phyloP scores from a whole-genome alignment of 2,888 invertebrate genomes.

The Sphinx pinastri region DNA sequence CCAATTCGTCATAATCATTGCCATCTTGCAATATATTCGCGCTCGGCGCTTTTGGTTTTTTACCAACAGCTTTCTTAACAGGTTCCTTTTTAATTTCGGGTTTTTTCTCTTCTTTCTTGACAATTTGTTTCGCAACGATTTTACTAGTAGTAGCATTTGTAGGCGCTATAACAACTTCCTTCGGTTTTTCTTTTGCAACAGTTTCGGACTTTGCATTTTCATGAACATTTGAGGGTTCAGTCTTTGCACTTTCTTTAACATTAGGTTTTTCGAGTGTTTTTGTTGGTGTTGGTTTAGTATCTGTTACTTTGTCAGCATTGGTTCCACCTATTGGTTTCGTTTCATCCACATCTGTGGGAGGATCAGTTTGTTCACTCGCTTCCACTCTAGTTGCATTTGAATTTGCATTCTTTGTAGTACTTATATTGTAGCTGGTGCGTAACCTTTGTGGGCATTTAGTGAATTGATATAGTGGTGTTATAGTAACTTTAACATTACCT shows the following conservation, averaged over 20 bases:
- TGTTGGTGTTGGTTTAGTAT: slow-evolving; percentile 20
- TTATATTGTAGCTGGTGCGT: slow-evolving; percentile 46
- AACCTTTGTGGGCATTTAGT: slow-evolving; percentile 58
- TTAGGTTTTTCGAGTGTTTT: slow-evolving; percentile 16
- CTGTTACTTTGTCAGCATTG: slow-evolving; percentile 10
- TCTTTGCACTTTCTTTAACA: not conserved
- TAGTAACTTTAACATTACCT: slow-evolving; percentile 60
- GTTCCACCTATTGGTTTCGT: not conserved
- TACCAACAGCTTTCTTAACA: slow-evolving; percentile 5
- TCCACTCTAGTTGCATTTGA: not conserved
- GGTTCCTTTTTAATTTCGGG: not conserved
- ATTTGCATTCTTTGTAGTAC: not conserved
- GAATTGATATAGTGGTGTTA: slow-evolving; percentile 62
- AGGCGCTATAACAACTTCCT: not conserved
- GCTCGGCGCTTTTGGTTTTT: slow-evolving; percentile 19
- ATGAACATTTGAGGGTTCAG: not conserved
- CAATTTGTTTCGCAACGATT: not conserved
- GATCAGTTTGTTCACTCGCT: not conserved
- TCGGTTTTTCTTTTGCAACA: slow-evolving; percentile 26
- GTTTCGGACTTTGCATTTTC: slow-evolving; percentile 23
- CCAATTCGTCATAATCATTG: slow-evolving; percentile 62
- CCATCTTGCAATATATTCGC: slow-evolving; percentile 25
- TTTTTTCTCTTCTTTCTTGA: not conserved
- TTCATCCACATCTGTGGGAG: not conserved
- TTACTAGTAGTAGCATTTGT: not conserved